Base-by-base conservation (phyloP, 2,797 vertebrate species). In the Chelon auratus region DNA sequence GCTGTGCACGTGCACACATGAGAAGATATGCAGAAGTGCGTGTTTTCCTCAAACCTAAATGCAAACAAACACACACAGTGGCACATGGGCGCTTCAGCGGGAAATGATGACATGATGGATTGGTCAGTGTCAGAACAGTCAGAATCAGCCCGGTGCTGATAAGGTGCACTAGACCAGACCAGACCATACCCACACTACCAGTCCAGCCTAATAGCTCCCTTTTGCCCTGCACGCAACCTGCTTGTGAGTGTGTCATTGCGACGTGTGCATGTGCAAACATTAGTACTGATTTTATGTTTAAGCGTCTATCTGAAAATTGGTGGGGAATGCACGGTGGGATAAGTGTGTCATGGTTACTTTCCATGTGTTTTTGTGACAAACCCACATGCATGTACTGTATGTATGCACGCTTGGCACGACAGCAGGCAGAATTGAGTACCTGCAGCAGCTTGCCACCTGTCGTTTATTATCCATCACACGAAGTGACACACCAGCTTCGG, bases 51-150 rank as follows among this genome's bases (percentile, higher is more conserved):
- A 37, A 55, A 79, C 58, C 18, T 17, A 5, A 51, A 24, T 8
- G 26, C 37, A 69, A 69, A 75, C 45, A 76, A 53, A 47, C 1
- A 47, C 30, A 50, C 17, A 62, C 13, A 58, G 22, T 69, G 22
- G 69, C 71, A 68, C 55, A 51, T 22, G 93, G 89, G 91, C 52
- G 82, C 92, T 93, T 91, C 89, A 86, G 88, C 82, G 71, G 43
- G 63, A 74, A 85, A 92, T 86, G 95, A 95, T 94, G 95, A 95
- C 95, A 95, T 94, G 95, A 95, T 94, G 95, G 94, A 96, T 95
- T 91, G 93, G 95, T 96, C 95, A 94, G 89, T 94, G 94, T 95
- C 94, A 91, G 91, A 91, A 89, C 88, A 89, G 91, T 93, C 94
- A 93, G 91, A 94, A 92, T 94, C 95, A 94, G 89, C 93, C 91